Base-by-base conservation (phyloP, 2,888 invertebrate genomes). In the Furcula furcula region DNA sequence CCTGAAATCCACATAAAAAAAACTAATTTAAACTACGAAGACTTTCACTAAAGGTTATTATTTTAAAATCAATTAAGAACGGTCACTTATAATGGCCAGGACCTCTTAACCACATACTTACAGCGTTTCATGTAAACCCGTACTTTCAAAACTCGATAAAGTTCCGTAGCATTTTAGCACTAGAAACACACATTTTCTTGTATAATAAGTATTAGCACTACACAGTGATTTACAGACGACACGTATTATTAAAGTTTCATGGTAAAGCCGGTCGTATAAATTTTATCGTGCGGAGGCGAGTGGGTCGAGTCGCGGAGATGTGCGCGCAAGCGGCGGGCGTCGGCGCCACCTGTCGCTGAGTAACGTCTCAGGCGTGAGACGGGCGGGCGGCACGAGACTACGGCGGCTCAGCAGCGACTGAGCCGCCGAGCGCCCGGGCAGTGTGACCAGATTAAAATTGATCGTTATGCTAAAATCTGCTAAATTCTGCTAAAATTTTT, bases 251-350 rank as follows among this genome's bases (percentile, higher is more conserved):
- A 74, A 77, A 80, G 76, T 80, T 80, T 71, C 60, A 73, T 65
- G 62, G 64, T 52, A 51, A 65, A 65, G 66, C 69, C 72, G 72
- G 70, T 63, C 63, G 68, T 62, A 60, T 61, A 59, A 59, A 65
- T 59, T 59, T 34, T 50, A 51, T 51, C 38, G 43, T 47, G 52
- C 41, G 36, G 40, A 49, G 60, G 49, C 46, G 43, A 45, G 52
- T 50, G 55, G 54, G 49, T 51, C 49, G 52, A 31, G 62, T 54
- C 55, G 61, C 59, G 67, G 61, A 56, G 58, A 58, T 43, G 55
- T 58, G 65, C 71, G 81, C 78, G 81, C 81, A 76, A 78, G 79
- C 77, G 74, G 70, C 77, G 70, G 75, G 77, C 74, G 77, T 72
- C 74, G 73, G 70, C 77, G 70, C 69, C 80, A 78, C 79, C 78